phyloP scores from a whole-genome alignment of 2,797 vertebrate species.

The Tiaroga cobitis region DNA sequence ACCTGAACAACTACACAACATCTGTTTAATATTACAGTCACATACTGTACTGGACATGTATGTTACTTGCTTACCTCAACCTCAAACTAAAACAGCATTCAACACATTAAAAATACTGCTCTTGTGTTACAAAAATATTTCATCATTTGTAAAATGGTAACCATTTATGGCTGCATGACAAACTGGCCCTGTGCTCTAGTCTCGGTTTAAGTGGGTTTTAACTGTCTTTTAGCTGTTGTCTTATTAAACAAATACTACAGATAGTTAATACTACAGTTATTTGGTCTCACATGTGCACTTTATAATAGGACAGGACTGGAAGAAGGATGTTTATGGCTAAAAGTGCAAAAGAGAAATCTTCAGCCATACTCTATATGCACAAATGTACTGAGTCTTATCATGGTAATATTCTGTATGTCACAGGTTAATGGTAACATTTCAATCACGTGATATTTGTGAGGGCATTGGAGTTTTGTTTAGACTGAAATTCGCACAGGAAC shows the following conservation, averaged over 20 bases:
- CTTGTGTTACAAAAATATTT: background rate
- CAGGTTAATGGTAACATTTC: constrained; percentile 35
- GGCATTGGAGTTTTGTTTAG: constrained; percentile 1
- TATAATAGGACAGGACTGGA: background rate
- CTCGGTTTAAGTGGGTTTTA: background rate
- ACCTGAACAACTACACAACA: constrained; percentile 69
- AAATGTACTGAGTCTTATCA: constrained; percentile 73
- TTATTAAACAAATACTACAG: background rate
- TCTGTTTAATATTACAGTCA: constrained; percentile 39
- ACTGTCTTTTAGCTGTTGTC: background rate
- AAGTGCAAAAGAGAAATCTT: background rate
- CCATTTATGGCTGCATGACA: background rate
- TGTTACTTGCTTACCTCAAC: constrained; percentile 23
- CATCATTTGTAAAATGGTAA: background rate
- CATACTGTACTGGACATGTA: background rate
- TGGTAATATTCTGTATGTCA: constrained; percentile 43
- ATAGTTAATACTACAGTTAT: constrained; percentile 1
- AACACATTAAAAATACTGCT: constrained; percentile 4
- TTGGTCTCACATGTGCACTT: constrained; percentile 12
- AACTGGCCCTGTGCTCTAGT: background rate
- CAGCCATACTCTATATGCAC: constrained; percentile 55
- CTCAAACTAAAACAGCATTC: background rate
- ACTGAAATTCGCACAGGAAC: background rate
- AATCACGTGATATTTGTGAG: constrained; percentile 35
- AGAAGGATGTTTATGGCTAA: background rate